Conservation (phyloP, 64 coral and sea anemone species). For the Anthopleura sola region DNA sequence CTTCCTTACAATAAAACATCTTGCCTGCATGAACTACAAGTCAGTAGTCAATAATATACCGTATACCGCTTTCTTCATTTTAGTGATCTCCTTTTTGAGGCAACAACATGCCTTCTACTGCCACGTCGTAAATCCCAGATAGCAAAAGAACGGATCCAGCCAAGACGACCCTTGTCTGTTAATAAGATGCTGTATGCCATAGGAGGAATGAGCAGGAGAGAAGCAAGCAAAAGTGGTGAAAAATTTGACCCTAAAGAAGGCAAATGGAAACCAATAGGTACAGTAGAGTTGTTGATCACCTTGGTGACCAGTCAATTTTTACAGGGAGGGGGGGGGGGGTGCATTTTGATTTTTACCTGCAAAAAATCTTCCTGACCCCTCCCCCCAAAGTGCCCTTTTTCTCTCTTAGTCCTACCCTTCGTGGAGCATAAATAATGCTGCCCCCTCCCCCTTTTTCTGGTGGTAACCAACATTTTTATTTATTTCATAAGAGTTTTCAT, state of each 20-base stretch:
- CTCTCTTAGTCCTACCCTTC: no score
- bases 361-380: no score
- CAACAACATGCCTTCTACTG: conserved; percentile 62
- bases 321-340: no score
- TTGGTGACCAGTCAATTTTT: no score
- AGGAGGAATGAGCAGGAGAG: conserved; percentile 96
- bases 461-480: no score
- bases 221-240: conserved; percentile 97
- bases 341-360: no score
- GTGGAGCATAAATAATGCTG: no score
- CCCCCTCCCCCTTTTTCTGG: no score
- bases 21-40: neutral
- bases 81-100: conserved; percentile 84
- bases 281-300: no score
- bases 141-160: conserved; percentile 51
- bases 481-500: no score
- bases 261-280: conserved; percentile 98
- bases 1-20: no score
- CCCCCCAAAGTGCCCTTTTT: no score
- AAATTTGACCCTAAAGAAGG: conserved; percentile 91
- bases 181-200: conserved; percentile 92
- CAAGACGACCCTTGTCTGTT: conserved; percentile 60
- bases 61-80: neutral
- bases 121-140: conserved; percentile 75
- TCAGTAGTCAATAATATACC: neutral